Base-by-base conservation (phyloP, 2,888 invertebrate genomes). In the Cordilura impudica region DNA sequence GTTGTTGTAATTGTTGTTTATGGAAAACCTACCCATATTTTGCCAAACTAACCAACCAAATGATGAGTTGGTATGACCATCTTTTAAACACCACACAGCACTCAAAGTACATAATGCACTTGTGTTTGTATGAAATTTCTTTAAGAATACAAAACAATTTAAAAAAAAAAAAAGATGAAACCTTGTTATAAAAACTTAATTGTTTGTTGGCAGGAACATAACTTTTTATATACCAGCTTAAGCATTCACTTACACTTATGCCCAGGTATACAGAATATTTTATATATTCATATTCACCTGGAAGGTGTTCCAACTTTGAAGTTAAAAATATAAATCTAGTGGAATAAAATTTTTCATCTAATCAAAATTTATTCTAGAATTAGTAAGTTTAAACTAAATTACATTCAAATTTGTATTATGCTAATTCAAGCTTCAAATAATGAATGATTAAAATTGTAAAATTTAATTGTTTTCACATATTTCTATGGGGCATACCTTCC, bases 121-220 rank as follows among this genome's bases (percentile, higher is more conserved):
- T 70, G 69, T 70, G 69, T 63, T 58, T 43, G 21, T 4, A 60
- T 29, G n/a, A 8, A 5, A 45, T 45, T 26, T n/a, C 35, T 51
- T 43, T 35, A 39, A 35, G 58, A 63, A 39, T 56, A 16, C 21
- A 26, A 43, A 3, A 12, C n/a, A 51, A 14, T 51, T 14, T 2
- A n/a, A 18, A 16, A 14, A 18, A 56, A 23, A 58, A 54, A 56
- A 12, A 54, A 58, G 23, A 39, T 60, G 49, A 16, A 51, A 51
- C 35, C 49, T 69, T 56, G 67, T 69, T 75, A 60, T 14, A 61
- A 61, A 18, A 47, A 43, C 7, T n/a, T 58, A 76, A 76, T 69
- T 75, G 74, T 69, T 63, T 70, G 58, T 56, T 61, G 67, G 31
- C 54, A 63, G 56, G 16, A 56, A 74, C 18, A 63, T 63, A 61